Percentiles rank a stretch among this genome's conserved stretches.
phyloP scores from a whole-genome alignment of 1,140 invertebrate genomes.

The Drosophila teissieri region DNA sequence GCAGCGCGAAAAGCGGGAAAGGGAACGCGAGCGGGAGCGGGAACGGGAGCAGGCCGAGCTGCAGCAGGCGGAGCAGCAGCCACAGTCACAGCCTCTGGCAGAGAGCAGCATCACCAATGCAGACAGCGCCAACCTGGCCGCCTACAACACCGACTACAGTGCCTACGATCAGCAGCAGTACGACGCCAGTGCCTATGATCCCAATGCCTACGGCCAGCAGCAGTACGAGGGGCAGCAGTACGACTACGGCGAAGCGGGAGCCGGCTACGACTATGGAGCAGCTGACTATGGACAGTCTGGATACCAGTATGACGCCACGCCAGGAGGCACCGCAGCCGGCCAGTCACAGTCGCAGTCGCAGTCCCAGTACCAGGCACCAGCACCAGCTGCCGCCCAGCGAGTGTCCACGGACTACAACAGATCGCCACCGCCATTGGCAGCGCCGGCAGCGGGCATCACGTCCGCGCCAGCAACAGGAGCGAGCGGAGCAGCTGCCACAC shows the following conservation, averaged over 20 bases:
- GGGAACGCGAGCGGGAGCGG: conserved; percentile 45
- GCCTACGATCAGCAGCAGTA: conserved; percentile 84
- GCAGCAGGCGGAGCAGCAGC: conserved; percentile 46
- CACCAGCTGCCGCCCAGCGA: conserved; percentile 37
- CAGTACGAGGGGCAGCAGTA: conserved; percentile 76
- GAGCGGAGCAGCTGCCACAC: conserved; percentile 33
- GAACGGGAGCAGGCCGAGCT: conserved; percentile 47
- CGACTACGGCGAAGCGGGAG: conserved; percentile 52
- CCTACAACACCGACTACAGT: conserved; percentile 79
- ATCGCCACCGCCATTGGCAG: conserved; percentile 55
- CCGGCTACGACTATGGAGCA: conserved; percentile 55
- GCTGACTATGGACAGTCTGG: conserved; percentile 69
- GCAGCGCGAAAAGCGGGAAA: conserved; percentile 55
- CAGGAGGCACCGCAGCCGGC: conserved; percentile 44
- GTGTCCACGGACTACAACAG: conserved; percentile 52
- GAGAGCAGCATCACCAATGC: conserved; percentile 47
- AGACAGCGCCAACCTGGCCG: conserved; percentile 62
- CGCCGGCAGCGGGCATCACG: conserved; percentile 44
- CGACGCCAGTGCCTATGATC: conserved; percentile 72
- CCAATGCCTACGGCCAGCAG: conserved; percentile 65
- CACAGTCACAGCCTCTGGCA: conserved; percentile 32
- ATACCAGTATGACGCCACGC: conserved; percentile 63
- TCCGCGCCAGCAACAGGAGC: conserved; percentile 43
- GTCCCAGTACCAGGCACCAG: conserved; percentile 30
- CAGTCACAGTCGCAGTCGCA: conserved; percentile 17